phyloP scores from a whole-genome alignment of 30 jellyfish, hydroid and myxozoan genomes.

The Clytia hemisphaerica region DNA sequence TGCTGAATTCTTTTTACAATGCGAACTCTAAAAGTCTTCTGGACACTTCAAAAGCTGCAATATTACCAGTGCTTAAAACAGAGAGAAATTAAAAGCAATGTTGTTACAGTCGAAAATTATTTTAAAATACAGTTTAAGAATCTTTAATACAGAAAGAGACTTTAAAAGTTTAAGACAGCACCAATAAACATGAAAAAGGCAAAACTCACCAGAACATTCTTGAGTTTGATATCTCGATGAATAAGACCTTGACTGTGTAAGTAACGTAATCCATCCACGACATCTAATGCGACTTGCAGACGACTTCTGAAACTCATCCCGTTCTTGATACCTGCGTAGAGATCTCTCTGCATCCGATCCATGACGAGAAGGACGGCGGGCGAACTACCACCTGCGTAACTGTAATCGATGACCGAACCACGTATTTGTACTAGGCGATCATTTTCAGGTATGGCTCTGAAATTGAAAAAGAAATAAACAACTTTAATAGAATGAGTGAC shows the following conservation, averaged over 20 bases:
- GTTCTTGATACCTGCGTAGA: slow-evolving; percentile 94
- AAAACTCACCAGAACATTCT: slow-evolving; percentile 86
- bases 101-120: no score
- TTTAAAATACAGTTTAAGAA: no score
- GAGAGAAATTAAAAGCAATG: no score
- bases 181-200: not conserved
- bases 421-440: slow-evolving; percentile 91
- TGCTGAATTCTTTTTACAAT: no score
- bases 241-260: slow-evolving; percentile 96
- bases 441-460: slow-evolving; percentile 89
- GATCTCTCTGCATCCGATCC: slow-evolving; percentile 97
- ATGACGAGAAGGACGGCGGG: slow-evolving; percentile 94
- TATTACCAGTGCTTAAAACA: not conserved
- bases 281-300: slow-evolving; percentile 94
- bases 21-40: no score
- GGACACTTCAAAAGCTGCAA: not conserved
- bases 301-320: slow-evolving; percentile 99
- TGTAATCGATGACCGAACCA: slow-evolving; percentile 95
- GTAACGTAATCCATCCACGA: slow-evolving; percentile 89
- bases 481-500: not conserved
- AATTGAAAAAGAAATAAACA: not conserved
- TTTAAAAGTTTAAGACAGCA: not conserved
- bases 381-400: slow-evolving; percentile 99
- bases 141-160: no score
- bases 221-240: slow-evolving; percentile 88